Evolutionary conservation across 2,888 invertebrate genomes (phyloP), one percentile per base, ranked within the genome.

Genomic region (Drosophila flavopinicola): DNA sequence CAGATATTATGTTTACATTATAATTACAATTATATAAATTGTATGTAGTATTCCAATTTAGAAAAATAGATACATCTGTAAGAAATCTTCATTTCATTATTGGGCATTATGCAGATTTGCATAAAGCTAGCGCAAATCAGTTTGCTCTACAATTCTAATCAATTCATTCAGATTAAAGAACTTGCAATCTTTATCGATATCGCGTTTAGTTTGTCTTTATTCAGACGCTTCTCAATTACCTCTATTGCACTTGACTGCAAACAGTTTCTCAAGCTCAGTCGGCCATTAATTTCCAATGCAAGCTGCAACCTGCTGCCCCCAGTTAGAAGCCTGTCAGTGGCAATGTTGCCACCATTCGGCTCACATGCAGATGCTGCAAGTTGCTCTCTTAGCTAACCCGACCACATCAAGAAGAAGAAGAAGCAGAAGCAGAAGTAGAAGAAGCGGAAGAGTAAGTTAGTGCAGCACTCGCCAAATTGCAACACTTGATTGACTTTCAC

Each of bases 401-500:
- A 37, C 11, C 35, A 17, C 23, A 35, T 29, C 41, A 23, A 44
- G n/a, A 35, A 33, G 41, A 30, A 13, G 37, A 15, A 3, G 2
- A 6, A 3, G 4, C 15, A 2, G 6, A 7, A 2, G 9, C 5
- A 0, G 33, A 9, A 5, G 6, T n/a, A 1, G 35, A 15, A 0
- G 3, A 2, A 7, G 37, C 1, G n/a, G 10, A 4, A 3, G 17
- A n/a, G 42, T n/a, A n/a, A 32, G 39, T 56, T 29, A 52, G 9
- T 52, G 64, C 61, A 57, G 64, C 49, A 64, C 51, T 58, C 32
- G 48, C 56, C 68, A 69, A 67, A 73, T 60, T 86, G 87, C 84
- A 79, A 84, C 80, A 84, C 80, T 80, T 86, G 86, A 80, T 80
- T 80, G 80, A 80, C 85, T 80, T 80, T 80, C 80, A 76, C 86